Evolutionary conservation across 2,888 invertebrate species (phyloP).

Genomic region (Drosophila diplacantha): DNA sequence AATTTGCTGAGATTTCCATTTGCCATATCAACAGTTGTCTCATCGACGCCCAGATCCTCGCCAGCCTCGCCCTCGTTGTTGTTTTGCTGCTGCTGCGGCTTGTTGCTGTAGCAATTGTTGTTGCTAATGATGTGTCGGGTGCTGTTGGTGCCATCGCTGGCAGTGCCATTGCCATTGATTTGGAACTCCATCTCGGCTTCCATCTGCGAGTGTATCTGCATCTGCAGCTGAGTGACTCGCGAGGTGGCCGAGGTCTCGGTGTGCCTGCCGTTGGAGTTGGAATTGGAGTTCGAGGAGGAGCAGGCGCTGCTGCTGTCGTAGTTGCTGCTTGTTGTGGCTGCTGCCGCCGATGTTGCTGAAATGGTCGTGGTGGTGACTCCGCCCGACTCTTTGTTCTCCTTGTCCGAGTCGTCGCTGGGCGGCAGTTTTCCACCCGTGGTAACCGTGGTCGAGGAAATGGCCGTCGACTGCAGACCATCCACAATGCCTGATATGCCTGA

Average conservation of each 20-base stretch:
- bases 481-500: slow-evolving; percentile 39
- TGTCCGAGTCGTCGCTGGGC: slow-evolving; percentile 76
- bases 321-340: slow-evolving; percentile 58
- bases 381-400: slow-evolving; percentile 74
- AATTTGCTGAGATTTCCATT: slow-evolving; percentile 59
- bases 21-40: slow-evolving; percentile 57
- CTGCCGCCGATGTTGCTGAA: slow-evolving; percentile 20
- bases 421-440: slow-evolving; percentile 34
- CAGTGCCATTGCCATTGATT: slow-evolving; percentile 61
- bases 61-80: slow-evolving; percentile 44
- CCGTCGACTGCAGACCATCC: slow-evolving; percentile 72
- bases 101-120: slow-evolving; percentile 62
- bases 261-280: slow-evolving; percentile 66
- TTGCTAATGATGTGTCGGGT: slow-evolving; percentile 64
- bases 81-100: slow-evolving; percentile 51
- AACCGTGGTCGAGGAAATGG: slow-evolving; percentile 69
- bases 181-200: slow-evolving; percentile 71
- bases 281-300: slow-evolving; percentile 69
- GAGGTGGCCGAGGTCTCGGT: slow-evolving; percentile 70
- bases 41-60: slow-evolving; percentile 47
- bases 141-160: slow-evolving; percentile 39
- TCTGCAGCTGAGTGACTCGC: slow-evolving; percentile 74
- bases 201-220: slow-evolving; percentile 53
- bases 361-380: slow-evolving; percentile 46
- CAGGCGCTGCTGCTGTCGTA: slow-evolving; percentile 71